Evolutionary conservation across 2,797 vertebrate species (phyloP), one percentile per base, ranked within the genome.

Genomic region (Protonibea diacanthus): DNA sequence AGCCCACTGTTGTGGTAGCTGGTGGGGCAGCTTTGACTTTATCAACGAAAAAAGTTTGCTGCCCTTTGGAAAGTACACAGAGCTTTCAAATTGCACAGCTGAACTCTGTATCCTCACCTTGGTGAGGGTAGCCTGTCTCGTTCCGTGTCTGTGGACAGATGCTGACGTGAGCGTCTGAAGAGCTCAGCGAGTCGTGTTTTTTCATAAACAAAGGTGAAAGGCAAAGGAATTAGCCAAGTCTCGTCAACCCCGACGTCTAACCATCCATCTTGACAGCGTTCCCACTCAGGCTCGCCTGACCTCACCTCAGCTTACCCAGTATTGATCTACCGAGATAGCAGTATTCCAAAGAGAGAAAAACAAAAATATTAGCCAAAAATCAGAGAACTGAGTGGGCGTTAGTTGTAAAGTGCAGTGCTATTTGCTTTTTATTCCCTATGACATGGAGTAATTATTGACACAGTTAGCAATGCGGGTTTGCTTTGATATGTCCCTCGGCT

Each of bases 31-130:
- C 79, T 75, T 91, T 89, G 91, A 90, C 83, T 89, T 90, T 90
- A 90, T 88, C 87, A 83, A 74, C 68, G 3, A 55, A 76, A 84
- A 38, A 80, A 91, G 91, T 93, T 92, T 89, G 88, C 86, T 93
- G 92, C 82, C 90, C 94, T 92, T 88, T 78, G 64, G 81, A 9
- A 92, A 92, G 86, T 88, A 90, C 89, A 92, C 88, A 87, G 57
- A 66, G 66, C 70, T 83, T 72, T 84, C 53, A 76, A 75, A 82
- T 52, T 72, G 55, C 65, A 40, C 74, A 40, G 53, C 80, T 86
- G 86, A 87, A 90, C 91, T 90, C 80, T 61, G 72, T 20, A 74
- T 42, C 65, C 63, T 68, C 49, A 38, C 18, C 67, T 71, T 15
- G 21, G 76, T 73, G 75, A 2, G 73, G 42, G 47, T 14, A 47